Evolutionary conservation across 2,797 vertebrate species (phyloP).

Genomic region (Neolamprologus multifasciatus): DNA sequence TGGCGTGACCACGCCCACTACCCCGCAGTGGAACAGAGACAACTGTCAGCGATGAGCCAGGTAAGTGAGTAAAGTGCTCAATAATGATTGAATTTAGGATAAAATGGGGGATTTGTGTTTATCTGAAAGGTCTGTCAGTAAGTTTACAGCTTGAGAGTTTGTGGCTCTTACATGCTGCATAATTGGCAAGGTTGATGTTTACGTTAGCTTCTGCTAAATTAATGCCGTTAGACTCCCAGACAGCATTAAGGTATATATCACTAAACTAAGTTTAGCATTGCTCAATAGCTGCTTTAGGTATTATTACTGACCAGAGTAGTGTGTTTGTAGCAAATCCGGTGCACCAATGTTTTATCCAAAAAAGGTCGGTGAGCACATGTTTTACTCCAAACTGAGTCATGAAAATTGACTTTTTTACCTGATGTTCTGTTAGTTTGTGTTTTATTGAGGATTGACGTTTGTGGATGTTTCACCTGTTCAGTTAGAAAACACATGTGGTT

Average conservation of each 20-base stretch:
- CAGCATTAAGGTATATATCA: background rate
- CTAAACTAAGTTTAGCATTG: background rate
- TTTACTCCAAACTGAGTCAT: background rate
- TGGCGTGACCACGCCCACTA: background rate
- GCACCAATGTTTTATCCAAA: background rate
- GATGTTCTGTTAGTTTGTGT: background rate
- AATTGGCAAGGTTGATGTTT: rapidly evolving
- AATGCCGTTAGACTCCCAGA: background rate
- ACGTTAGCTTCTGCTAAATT: background rate
- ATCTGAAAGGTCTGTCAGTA: background rate
- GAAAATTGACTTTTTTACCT: background rate
- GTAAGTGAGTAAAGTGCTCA: background rate
- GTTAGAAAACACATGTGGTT: no score
- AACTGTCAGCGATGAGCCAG: background rate
- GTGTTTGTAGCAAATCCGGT: rapidly evolving
- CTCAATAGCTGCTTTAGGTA: background rate
- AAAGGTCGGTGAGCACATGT: background rate
- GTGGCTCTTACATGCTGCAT: background rate
- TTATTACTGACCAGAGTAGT: rapidly evolving
- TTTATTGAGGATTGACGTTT: no score
- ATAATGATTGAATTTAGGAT: background rate
- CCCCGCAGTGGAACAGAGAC: rapidly evolving
- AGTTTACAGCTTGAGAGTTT: rapidly evolving
- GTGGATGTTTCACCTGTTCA: no score
- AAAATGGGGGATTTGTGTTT: rapidly evolving